Evolutionary conservation across 2,113 vertebrate species (phyloP).

Genomic region (Smithornis capensis): DNA sequence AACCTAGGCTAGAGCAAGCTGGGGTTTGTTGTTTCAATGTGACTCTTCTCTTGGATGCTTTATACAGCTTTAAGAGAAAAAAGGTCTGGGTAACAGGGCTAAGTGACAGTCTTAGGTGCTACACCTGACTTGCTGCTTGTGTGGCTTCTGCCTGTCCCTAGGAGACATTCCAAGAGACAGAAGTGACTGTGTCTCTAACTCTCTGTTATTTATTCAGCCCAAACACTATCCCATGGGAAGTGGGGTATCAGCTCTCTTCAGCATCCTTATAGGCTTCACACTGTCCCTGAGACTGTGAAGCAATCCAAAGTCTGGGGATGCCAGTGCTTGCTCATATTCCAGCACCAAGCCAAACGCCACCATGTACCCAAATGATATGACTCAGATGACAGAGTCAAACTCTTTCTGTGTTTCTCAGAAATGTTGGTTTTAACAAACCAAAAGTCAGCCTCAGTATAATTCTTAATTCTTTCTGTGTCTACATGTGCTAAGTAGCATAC

Average conservation of each 20-base stretch:
- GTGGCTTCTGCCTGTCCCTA: not conserved
- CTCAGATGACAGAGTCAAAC: not conserved
- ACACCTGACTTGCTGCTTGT: fast-evolving
- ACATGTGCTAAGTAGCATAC: not conserved
- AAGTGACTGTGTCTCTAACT: not conserved
- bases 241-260: not conserved
- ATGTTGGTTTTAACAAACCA: not conserved
- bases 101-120: not conserved
- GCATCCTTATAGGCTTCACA: not conserved
- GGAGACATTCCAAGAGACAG: not conserved
- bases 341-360: fast-evolving
- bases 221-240: not conserved
- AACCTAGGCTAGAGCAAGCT: not conserved
- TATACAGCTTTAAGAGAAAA: not conserved
- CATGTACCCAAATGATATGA: not conserved
- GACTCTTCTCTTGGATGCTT: not conserved
- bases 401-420: fast-evolving
- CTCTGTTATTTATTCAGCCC: not conserved
- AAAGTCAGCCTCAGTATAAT: not conserved
- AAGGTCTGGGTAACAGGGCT: not conserved
- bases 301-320: not conserved
- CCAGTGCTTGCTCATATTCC: not conserved
- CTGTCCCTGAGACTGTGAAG: not conserved
- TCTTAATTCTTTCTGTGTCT: not conserved
- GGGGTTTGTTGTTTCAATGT: not conserved